Conservation (phyloP, 2,113 vertebrate genomes). For the Heloderma charlesbogerti region DNA sequence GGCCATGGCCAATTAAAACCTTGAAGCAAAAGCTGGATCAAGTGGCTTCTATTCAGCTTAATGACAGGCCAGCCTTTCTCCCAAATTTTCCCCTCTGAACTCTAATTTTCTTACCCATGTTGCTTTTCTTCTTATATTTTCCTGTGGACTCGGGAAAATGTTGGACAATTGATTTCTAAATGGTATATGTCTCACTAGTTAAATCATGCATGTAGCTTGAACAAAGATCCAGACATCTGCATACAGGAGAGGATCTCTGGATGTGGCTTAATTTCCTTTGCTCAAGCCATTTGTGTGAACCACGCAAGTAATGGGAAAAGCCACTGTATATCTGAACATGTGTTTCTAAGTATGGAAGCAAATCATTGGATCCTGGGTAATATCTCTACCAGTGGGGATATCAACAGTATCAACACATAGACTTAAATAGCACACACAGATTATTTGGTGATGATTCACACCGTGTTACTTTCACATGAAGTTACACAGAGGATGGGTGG, state of each 20-base stretch:
- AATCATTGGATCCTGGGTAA: background rate
- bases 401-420: background rate
- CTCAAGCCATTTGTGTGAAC: background rate
- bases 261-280: background rate
- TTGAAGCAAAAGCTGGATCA: conserved; percentile 7
- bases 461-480: background rate
- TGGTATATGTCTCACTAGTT: background rate
- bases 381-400: background rate
- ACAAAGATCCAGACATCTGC: background rate
- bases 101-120: conserved; percentile 11
- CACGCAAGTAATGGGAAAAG: background rate
- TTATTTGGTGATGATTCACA: background rate
- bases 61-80: background rate
- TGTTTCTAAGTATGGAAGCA: background rate
- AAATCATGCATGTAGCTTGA: background rate
- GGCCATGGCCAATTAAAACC: conserved; percentile 3
- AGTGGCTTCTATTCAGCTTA: background rate
- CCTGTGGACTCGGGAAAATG: background rate
- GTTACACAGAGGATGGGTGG: background rate
- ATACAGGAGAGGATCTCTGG: background rate
- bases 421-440: background rate
- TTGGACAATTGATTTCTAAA: rapidly evolving
- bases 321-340: background rate
- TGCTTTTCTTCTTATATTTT: background rate
- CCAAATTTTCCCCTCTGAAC: background rate